phyloP scores from a whole-genome alignment of 2,888 invertebrate genomes.

The Cantharis flavilabris region DNA sequence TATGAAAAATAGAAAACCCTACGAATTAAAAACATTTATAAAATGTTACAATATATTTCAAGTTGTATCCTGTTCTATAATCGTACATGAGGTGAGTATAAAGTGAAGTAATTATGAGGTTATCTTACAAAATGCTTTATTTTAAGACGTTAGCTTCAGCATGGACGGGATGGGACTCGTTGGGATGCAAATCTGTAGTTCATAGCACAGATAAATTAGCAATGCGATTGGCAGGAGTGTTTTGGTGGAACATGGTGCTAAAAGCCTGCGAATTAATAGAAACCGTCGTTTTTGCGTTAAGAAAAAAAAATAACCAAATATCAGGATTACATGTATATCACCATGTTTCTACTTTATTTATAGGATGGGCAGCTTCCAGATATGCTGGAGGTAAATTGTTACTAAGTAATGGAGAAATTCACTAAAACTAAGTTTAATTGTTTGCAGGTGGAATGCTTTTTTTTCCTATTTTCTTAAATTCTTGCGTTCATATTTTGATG shows the following conservation, averaged over 20 bases:
- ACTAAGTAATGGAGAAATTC: not conserved
- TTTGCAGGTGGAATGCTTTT: conserved; percentile 68
- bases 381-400: conserved; percentile 10
- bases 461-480: conserved; percentile 69
- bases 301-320: conserved; percentile 70
- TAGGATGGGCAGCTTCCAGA: conserved; percentile 57
- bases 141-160: conserved; percentile 65
- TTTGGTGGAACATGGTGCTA: conserved; percentile 66
- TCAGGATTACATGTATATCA: conserved; percentile 73
- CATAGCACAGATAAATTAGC: conserved; percentile 67
- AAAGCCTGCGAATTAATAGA: conserved; percentile 70
- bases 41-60: too few species aligned
- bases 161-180: conserved; percentile 64
- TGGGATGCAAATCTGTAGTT: conserved; percentile 73
- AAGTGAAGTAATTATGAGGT: too few species aligned
- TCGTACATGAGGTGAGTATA: too few species aligned
- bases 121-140: conserved; percentile 14
- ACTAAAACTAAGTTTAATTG: not conserved
- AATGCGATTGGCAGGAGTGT: conserved; percentile 57
- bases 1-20: too few species aligned
- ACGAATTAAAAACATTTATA: too few species aligned
- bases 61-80: too few species aligned
- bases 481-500: conserved; percentile 73
- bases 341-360: conserved; percentile 62
- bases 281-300: conserved; percentile 68